These are phyloP conservation scores for Scotopteryx bipunctaria DNA, from an alignment of 2,888 invertebrate genomes.

Conservation along the genomic window DNA sequence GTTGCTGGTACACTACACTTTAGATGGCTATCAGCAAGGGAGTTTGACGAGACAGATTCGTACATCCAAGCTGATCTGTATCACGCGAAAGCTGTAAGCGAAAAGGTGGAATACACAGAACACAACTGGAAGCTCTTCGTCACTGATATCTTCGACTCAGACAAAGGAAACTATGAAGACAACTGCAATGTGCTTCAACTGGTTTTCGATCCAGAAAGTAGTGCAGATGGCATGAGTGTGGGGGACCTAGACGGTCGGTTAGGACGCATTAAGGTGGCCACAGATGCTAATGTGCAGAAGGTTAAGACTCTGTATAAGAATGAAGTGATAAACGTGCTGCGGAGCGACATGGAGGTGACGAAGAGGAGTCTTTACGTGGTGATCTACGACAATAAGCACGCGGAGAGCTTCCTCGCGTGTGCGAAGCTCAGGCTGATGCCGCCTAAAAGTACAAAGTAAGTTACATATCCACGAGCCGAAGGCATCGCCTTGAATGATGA, in stretches of 20 bases:
- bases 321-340: slow-evolving; percentile 87
- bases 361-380: slow-evolving; percentile 91
- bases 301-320: slow-evolving; percentile 87
- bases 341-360: slow-evolving; percentile 89
- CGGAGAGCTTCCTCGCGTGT: slow-evolving; percentile 91
- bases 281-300: slow-evolving; percentile 81
- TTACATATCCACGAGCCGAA: too few species aligned
- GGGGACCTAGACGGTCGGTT: slow-evolving; percentile 91
- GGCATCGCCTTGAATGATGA: too few species aligned
- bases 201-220: slow-evolving; percentile 92
- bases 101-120: slow-evolving; percentile 83
- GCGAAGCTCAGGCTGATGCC: slow-evolving; percentile 89
- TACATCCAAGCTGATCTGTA: slow-evolving; percentile 91
- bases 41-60: slow-evolving; percentile 87
- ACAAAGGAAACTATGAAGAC: slow-evolving; percentile 85
- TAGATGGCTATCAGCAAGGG: slow-evolving; percentile 77
- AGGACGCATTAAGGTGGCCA: slow-evolving; percentile 89
- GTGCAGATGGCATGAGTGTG: slow-evolving; percentile 86
- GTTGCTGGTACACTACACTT: slow-evolving; percentile 91
- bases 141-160: slow-evolving; percentile 93
- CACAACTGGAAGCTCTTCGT: slow-evolving; percentile 95
- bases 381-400: slow-evolving; percentile 89
- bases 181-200: slow-evolving; percentile 93
- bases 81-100: slow-evolving; percentile 83
- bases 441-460: slow-evolving; percentile 88